Evolutionary conservation across 2,888 invertebrate genomes (phyloP).

Genomic region (Lordiphosa andalusiaca): DNA sequence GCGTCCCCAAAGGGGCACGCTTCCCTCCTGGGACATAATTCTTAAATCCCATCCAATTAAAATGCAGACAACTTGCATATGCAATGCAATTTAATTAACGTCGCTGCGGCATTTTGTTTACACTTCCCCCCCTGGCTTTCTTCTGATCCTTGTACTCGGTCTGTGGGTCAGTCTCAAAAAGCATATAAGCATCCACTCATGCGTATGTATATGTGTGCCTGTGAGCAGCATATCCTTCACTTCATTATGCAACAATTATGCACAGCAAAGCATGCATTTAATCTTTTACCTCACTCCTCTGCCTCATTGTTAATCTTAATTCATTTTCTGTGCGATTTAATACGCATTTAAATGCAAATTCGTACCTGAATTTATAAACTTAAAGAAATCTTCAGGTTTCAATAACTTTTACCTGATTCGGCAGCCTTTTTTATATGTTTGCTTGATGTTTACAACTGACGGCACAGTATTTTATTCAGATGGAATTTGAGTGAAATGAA

Average conservation of each 20-base stretch:
- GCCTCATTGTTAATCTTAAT: slow-evolving; percentile 22
- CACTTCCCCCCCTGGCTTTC: slow-evolving; percentile 21
- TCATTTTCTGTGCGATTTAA: slow-evolving; percentile 69
- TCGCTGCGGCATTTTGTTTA: slow-evolving; percentile 58
- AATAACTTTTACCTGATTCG: slow-evolving; percentile 50
- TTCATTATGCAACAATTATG: slow-evolving; percentile 75
- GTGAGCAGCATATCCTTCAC: slow-evolving; percentile 64
- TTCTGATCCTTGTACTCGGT: slow-evolving; percentile 26
- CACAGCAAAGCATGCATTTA: slow-evolving; percentile 73
- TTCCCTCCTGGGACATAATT: slow-evolving; percentile 63
- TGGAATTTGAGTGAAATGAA: neutral
- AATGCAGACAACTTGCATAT: slow-evolving; percentile 71
- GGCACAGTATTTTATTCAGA: neutral
- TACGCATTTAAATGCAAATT: slow-evolving; percentile 69
- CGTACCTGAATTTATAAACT: slow-evolving; percentile 64
- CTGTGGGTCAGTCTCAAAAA: slow-evolving; percentile 48
- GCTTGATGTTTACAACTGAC: slow-evolving; percentile 1
- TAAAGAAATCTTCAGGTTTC: slow-evolving; percentile 67
- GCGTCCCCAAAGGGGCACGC: slow-evolving; percentile 15
- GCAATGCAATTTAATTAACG: slow-evolving; percentile 72
- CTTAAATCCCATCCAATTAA: slow-evolving; percentile 73
- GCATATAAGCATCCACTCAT: slow-evolving; percentile 69
- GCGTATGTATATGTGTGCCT: slow-evolving; percentile 32
- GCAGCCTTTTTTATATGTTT: neutral
- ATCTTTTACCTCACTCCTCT: slow-evolving; percentile 44